phyloP scores from a whole-genome alignment of 2,113 vertebrate species.

The Alligator mississippiensis region DNA sequence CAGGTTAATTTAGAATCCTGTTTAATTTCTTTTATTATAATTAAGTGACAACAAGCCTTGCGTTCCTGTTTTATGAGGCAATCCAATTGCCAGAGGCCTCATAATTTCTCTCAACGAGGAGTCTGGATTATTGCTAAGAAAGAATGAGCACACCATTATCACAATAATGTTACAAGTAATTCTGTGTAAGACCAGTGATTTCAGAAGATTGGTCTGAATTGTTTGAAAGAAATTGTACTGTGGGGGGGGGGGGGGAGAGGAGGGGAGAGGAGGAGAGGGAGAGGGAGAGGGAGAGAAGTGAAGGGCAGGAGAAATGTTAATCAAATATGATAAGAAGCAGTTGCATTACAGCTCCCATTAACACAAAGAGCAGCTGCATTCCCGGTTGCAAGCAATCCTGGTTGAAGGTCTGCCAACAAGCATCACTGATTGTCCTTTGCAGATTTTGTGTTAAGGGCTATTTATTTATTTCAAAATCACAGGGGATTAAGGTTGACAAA shows the following conservation, averaged over 20 bases:
- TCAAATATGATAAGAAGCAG: constrained; percentile 11
- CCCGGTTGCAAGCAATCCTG: not conserved
- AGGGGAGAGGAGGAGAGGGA: too few species aligned
- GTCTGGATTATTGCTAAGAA: not conserved
- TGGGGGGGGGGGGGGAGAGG: not conserved
- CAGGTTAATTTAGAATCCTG: constrained; percentile 29
- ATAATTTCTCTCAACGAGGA: constrained; percentile 18
- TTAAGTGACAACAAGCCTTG: constrained; percentile 35
- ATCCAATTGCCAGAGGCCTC: constrained; percentile 24
- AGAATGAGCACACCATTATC: constrained; percentile 1
- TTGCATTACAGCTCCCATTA: constrained; percentile 24
- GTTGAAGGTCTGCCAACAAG: not conserved
- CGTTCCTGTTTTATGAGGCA: constrained; percentile 16
- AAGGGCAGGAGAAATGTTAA: constrained; percentile 20
- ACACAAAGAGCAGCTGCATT: not conserved
- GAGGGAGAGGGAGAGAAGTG: not conserved
- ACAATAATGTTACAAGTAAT: not conserved
- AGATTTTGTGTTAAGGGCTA: not conserved
- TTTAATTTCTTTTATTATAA: constrained; percentile 53
- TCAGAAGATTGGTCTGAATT: not conserved
- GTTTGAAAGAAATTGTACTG: not conserved
- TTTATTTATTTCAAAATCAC: not conserved
- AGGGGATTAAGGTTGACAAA: not conserved
- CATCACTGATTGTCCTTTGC: not conserved
- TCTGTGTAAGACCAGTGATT: not conserved